Evolutionary conservation across 2,888 invertebrate species (phyloP), one percentile per base, ranked within the genome.

Genomic region (Coecobrya sp.): DNA sequence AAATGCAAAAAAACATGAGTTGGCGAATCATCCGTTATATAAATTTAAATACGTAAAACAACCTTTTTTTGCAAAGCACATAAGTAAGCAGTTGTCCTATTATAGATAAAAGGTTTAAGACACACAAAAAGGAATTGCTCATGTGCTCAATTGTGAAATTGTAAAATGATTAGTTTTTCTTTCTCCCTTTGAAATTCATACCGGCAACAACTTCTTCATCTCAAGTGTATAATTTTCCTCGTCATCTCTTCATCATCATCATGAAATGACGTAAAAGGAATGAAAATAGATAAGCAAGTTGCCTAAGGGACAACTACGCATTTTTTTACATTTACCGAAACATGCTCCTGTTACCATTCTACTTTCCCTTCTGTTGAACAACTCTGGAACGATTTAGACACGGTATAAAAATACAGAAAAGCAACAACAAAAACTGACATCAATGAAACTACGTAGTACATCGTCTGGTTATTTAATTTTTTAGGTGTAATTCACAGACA

Each of bases 231-330:
- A 4, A 13, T 27, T 30, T 22, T 30, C 16, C 68, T 16, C 36
- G 3, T 68, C 27, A 22, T 65, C 8, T 65, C 65, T 27, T 11
- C 65, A 55, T 11, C 19, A 13, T 16, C 13, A 16, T 16, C 30
- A 68, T 68, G 42, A 42, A 73, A 76, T 76, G 49, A 76, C 76
- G 76, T 45, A 49, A 76, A 76, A 30, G 68, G 13, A 62, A n/a
- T 10, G 36, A 49, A 76, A 49, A 22, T 36, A 36, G 7, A 68
- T 27, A 49, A 13, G 19, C 8, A 45, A 0, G 0, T 11, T 76
- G 49, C 76, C 49, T 10, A 49, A 25, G 22, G 76, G 49, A 13
- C 10, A 25, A 76, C 76, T 49, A 49, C 49, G 76, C 45, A 49
- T 49, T 49, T 25, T n/a, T 76, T 68, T 68, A 25, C 59, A 59